Percentiles rank a stretch among this genome's conserved stretches.
Conservation (phyloP, 30 jellyfish, hydroid and myxozoan genomes). For the Aurelia sp. region DNA sequence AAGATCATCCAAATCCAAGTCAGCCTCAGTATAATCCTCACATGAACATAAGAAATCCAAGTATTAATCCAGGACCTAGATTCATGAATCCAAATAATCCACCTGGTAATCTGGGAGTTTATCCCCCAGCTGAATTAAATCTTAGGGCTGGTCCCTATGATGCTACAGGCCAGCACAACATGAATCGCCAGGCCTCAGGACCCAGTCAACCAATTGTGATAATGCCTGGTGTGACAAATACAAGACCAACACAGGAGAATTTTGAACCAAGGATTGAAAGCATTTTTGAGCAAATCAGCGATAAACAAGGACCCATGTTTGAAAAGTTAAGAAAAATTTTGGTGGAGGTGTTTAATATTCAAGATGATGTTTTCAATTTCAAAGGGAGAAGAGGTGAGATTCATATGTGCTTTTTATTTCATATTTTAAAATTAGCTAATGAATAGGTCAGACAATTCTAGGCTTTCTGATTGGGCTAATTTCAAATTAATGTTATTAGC, state of each 20-base stretch:
- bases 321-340: slow-evolving; percentile 25
- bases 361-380: slow-evolving; percentile 35
- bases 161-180: background rate
- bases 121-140: too few species aligned
- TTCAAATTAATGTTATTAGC: too few species aligned
- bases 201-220: slow-evolving; percentile 76
- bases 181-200: background rate
- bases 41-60: too few species aligned
- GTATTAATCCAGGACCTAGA: too few species aligned
- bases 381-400: slow-evolving; percentile 55
- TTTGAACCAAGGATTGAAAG: slow-evolving; percentile 48
- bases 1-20: too few species aligned
- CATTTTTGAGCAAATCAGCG: slow-evolving; percentile 28
- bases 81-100: too few species aligned
- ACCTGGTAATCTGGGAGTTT: too few species aligned
- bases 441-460: too few species aligned
- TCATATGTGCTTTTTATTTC: background rate
- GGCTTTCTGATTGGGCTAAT: too few species aligned
- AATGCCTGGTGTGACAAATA: slow-evolving; percentile 73
- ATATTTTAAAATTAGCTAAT: too few species aligned
- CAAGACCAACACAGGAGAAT: slow-evolving; percentile 8
- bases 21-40: too few species aligned
- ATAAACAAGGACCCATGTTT: slow-evolving; percentile 47
- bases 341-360: slow-evolving; percentile 32
- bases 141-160: background rate